These are phyloP conservation scores for Drosophila kepulauana DNA, from an alignment of 1,140 invertebrate species.

Conservation along the genomic window DNA sequence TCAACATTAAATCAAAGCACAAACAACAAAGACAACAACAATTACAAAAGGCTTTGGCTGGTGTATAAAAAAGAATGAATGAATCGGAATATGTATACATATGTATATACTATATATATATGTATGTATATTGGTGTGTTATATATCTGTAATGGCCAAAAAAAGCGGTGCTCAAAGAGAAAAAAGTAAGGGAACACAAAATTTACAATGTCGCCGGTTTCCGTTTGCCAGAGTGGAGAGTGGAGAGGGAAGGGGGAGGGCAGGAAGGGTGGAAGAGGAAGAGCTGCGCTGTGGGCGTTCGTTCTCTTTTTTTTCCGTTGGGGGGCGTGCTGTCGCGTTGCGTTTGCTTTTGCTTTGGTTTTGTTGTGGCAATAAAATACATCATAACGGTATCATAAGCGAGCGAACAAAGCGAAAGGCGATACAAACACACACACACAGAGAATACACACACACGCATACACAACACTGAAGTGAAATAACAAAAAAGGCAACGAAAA, in stretches of 20 bases:
- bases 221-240: constrained; percentile 38
- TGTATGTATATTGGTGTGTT: not conserved
- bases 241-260: constrained; percentile 5
- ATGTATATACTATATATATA: constrained; percentile 7
- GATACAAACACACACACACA: constrained; percentile 56
- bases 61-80: constrained; percentile 34
- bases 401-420: constrained; percentile 72
- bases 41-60: constrained; percentile 74
- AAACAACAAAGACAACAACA: constrained; percentile 80
- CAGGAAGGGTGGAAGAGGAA: constrained; percentile 5
- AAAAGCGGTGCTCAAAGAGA: constrained; percentile 33
- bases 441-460: constrained; percentile 13
- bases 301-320: not conserved
- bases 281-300: not conserved
- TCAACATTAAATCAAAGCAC: constrained; percentile 84
- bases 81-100: constrained; percentile 39
- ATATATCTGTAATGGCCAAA: constrained; percentile 52
- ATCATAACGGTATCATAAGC: constrained; percentile 84
- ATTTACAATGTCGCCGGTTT: constrained; percentile 83
- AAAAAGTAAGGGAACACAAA: constrained; percentile 54
- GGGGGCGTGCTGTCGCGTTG: constrained; percentile 48
- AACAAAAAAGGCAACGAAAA: constrained; percentile 75
- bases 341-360: constrained; percentile 68
- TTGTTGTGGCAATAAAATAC: constrained; percentile 83
- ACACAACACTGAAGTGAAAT: constrained; percentile 20